A percentile compares a stretch with the other conserved stretches of the same genome.
Evolutionary conservation across 2,888 invertebrate genomes (phyloP).

Genomic region (Phyto melanocephala): DNA sequence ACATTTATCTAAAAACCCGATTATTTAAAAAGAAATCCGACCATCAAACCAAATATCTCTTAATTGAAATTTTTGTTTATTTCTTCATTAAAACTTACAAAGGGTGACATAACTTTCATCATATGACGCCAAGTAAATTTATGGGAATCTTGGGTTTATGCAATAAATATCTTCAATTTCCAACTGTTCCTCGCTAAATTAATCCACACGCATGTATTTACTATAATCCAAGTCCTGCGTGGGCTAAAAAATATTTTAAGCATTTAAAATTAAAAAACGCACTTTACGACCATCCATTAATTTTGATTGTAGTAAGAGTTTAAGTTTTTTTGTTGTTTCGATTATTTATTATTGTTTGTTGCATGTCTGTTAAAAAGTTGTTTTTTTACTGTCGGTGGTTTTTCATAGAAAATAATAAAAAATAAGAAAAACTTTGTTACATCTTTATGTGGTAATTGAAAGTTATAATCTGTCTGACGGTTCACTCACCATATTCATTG

Average conservation of each 20-base stretch:
- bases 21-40: no score
- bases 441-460: constrained; percentile 48
- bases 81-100: neutral
- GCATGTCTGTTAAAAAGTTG: neutral
- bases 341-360: constrained; percentile 27
- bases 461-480: constrained; percentile 26
- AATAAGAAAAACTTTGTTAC: constrained; percentile 32
- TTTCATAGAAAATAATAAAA: neutral
- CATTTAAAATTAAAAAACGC: neutral
- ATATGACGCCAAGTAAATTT: neutral
- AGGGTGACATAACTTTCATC: constrained; percentile 33
- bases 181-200: constrained; percentile 27
- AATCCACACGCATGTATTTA: neutral
- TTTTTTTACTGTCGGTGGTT: constrained; percentile 1
- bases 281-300: constrained; percentile 34
- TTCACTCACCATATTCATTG: neutral
- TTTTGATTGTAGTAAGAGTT: constrained; percentile 45
- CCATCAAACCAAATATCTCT: neutral
- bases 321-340: neutral
- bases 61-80: neutral
- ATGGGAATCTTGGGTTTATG: neutral
- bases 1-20: no score
- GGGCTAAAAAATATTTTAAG: constrained; percentile 24
- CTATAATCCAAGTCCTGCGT: constrained; percentile 44
- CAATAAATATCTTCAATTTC: constrained; percentile 6